Percentiles rank a stretch among this genome's conserved stretches.
phyloP scores from a whole-genome alignment of 2,888 invertebrate genomes.

The Trisateles emortualis region DNA sequence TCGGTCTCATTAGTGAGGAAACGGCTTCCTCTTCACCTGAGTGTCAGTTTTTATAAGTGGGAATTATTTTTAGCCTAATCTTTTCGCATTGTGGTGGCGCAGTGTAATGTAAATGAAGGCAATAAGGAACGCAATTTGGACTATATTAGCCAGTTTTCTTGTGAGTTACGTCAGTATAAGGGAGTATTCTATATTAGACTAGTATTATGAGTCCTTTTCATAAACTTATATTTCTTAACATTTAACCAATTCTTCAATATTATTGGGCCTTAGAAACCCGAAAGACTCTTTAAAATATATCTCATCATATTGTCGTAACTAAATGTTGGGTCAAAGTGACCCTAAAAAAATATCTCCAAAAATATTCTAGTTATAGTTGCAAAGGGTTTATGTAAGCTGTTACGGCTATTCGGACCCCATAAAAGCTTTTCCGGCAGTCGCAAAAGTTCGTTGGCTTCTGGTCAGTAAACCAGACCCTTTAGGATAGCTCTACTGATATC shows the following conservation, averaged over 20 bases:
- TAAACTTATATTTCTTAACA: not conserved
- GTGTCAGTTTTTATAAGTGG: slow-evolving; percentile 17
- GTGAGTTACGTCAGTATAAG: slow-evolving; percentile 14
- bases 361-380: not conserved
- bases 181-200: slow-evolving; percentile 6
- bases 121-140: not conserved
- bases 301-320: not conserved
- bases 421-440: slow-evolving; percentile 23
- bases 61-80: slow-evolving; percentile 18
- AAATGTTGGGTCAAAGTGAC: not conserved
- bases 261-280: no score
- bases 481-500: not conserved
- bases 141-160: not conserved
- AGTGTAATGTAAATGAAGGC: not conserved
- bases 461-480: slow-evolving; percentile 27
- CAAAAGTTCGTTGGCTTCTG: slow-evolving; percentile 20
- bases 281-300: no score
- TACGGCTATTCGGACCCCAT: slow-evolving; percentile 3
- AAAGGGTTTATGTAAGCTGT: slow-evolving; percentile 1
- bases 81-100: slow-evolving; percentile 6
- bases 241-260: no score
- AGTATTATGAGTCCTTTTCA: not conserved
- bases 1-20: slow-evolving; percentile 43
- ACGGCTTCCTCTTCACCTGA: slow-evolving; percentile 39
- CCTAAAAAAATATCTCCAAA: not conserved